Evolutionary conservation across 2,888 invertebrate genomes (phyloP), one percentile per base, ranked within the genome.

Genomic region (Apotomis betuletana): DNA sequence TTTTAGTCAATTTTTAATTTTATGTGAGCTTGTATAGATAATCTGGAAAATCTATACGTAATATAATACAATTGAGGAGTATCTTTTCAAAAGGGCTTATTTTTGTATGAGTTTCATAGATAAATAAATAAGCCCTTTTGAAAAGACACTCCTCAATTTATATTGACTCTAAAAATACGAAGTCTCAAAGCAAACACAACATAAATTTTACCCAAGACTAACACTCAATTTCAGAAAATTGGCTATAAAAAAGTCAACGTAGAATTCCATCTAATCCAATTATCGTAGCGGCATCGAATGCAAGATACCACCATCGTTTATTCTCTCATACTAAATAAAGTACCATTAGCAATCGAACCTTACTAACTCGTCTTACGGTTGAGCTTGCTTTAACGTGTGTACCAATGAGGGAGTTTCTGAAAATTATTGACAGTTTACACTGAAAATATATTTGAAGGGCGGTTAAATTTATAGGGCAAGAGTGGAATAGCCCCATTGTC

Each of bases 401-500:
- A 65, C 4, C 13, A 15, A 44, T 10, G 27, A 36, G 15, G 4
- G 55, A 65, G 65, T 9, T 46, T 46, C 55, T 57, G 27, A 65
- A 64, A 57, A 15, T 65, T 15, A 46, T 15, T 6, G 5, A n/a
- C 46, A 9, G 12, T 44, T 64, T 46, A 55, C 27, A 46, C n/a
- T 12, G 8, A 46, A 10, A 65, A 65, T 55, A 27, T 65, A 65
- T 65, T 65, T 55, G 44, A 27, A 57, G 68, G 38, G 15, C 12
- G 13, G 44, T 44, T 15, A 46, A 54, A 52, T 64, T 70, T 64
- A 54, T 27, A n/a, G 64, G 54, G 10, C 44, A 13, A 8, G 46
- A 70, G 64, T 46, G 64, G 70, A 64, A 70, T 64, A 70, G 46
- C 64, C 64, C 64, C 70, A 62, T 65, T 59, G 64, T 44, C 63